Base-by-base conservation (phyloP, 1,140 invertebrate species). In the Atta cephalotes region DNA sequence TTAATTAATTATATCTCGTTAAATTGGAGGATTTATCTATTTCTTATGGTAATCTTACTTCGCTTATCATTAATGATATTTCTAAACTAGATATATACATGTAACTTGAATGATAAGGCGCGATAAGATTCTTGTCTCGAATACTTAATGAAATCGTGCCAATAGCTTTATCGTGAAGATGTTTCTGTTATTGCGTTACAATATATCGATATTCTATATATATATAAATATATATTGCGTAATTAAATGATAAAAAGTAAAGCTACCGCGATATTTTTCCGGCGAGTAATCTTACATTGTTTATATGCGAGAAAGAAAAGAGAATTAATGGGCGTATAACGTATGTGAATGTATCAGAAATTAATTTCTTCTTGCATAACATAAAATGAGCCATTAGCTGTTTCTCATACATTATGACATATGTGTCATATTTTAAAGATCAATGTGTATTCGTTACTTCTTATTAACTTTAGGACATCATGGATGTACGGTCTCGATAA, bases 121-220 rank as follows among this genome's bases (percentile, higher is more conserved):
- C 45, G 65, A 68, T 80, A 80, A 80, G 51, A 18, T 60, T 62
- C 62, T 86, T 80, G 70, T 81, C 85, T 66, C 49, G 12, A 51
- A 16, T 21, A 35, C 53, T 71, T 86, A 12, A 79, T 35, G 18
- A 79, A 79, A 39, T 78, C 53, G n/a, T 45, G 51, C 21, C 82
- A 14, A 45, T 63, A 18, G 18, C 7, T 79, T 79, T 66, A 78
- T 66, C 72, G 21, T 21, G 18, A 12, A 60, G 31, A 77, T 77
- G 35, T 39, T 56, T 35, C 65, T 35, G 14, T 45, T n/a, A 70
- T 56, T 70, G 1, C 1, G 2, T 66, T 49, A 21, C 35, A 16
- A 31, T 14, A 80, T 10, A 65, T 79, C 9, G 62, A 79, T 65
- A 45, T 14, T 35, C 14, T 45, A 28, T 21, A 21, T 21, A 21